Evolutionary conservation across 2,113 vertebrate species (phyloP).

Genomic region (Engystomops pustulosus): DNA sequence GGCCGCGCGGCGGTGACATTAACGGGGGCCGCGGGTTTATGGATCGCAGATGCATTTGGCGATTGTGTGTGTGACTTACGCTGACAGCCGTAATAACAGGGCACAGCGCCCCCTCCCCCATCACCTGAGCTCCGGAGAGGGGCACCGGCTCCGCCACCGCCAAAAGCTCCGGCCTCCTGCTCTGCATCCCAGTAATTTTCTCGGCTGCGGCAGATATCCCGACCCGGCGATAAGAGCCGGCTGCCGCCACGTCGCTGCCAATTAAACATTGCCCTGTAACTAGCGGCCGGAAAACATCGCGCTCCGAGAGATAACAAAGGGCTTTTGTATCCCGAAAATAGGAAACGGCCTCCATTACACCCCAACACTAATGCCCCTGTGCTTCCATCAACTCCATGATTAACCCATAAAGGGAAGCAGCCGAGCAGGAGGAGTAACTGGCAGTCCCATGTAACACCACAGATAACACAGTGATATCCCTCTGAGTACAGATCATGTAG

Average conservation of each 20-base stretch:
- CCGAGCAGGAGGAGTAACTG: not conserved
- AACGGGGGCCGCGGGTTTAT: conserved; percentile 50
- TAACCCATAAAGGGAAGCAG: not conserved
- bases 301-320: conserved; percentile 11
- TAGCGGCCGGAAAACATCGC: conserved; percentile 18
- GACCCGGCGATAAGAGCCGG: conserved; percentile 34
- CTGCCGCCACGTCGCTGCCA: not conserved
- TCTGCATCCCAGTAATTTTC: conserved; percentile 35
- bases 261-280: conserved; percentile 41
- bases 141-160: not conserved
- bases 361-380: not conserved
- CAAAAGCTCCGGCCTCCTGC: conserved; percentile 10
- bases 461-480: not conserved
- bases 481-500: too few relatives aligned
- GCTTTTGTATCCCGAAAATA: conserved; percentile 13
- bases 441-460: conserved; percentile 9
- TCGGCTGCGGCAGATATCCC: not conserved
- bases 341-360: conserved; percentile 2
- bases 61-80: conserved; percentile 52
- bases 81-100: conserved; percentile 55
- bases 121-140: conserved; percentile 35
- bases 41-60: conserved; percentile 57
- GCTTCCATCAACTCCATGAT: not conserved
- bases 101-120: conserved; percentile 25
- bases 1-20: conserved; percentile 44